These are phyloP conservation scores for Ladona fulva DNA, from an alignment of 1,140 invertebrate genomes.

Conservation along the genomic window DNA sequence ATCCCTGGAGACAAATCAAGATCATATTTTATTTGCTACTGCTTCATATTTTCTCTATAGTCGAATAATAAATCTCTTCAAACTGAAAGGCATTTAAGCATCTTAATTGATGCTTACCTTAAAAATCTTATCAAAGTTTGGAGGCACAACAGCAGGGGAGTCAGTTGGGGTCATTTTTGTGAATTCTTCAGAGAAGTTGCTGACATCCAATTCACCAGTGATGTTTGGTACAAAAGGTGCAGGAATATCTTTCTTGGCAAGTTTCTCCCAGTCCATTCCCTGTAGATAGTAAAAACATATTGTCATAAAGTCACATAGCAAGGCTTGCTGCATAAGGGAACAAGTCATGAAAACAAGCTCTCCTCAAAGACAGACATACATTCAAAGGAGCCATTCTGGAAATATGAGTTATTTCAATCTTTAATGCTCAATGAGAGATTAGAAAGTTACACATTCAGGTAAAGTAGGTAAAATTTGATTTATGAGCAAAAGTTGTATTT, in stretches of 20 bases:
- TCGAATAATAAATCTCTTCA: neutral
- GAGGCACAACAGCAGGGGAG: conserved; percentile 79
- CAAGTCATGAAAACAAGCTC: no score
- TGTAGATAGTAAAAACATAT: conserved; percentile 29
- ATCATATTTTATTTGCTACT: neutral
- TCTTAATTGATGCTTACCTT: conserved; percentile 46
- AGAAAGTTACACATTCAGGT: no score
- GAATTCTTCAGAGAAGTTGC: conserved; percentile 95
- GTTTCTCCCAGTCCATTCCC: conserved; percentile 64
- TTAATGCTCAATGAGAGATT: no score
- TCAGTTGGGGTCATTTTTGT: conserved; percentile 82
- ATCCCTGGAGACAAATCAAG: conserved; percentile 58
- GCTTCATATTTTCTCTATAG: no score
- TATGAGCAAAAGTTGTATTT: no score
- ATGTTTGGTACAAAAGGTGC: conserved; percentile 80
- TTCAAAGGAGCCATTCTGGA: no score
- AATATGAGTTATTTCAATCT: no score
- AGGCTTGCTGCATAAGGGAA: neutral
- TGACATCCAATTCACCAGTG: conserved; percentile 76
- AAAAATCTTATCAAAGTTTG: conserved; percentile 80
- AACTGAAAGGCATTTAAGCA: neutral
- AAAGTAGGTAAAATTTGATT: no score
- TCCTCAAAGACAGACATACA: no score
- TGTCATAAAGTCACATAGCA: neutral
- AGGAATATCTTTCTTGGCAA: conserved; percentile 59